A percentile compares a stretch with the other conserved stretches of the same genome.
These are phyloP conservation scores for Misgurnus anguillicaudatus DNA, from an alignment of 2,113 vertebrate species.

Conservation along the genomic window DNA sequence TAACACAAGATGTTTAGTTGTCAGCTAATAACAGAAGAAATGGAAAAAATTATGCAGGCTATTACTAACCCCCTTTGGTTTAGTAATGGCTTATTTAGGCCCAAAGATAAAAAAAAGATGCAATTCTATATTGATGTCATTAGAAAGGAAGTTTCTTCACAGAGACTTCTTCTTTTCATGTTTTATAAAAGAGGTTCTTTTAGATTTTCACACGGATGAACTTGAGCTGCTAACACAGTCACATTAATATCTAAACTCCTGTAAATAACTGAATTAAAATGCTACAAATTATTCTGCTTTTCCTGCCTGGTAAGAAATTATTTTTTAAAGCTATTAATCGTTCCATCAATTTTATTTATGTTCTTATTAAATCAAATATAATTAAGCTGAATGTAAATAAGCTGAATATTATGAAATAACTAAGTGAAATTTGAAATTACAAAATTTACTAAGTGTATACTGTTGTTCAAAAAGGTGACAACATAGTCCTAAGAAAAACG, in stretches of 20 bases:
- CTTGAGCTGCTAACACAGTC: background rate
- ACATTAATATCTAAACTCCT: background rate
- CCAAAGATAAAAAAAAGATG: too few species aligned
- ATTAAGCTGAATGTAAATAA: background rate
- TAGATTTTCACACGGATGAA: background rate
- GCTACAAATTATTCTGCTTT: background rate
- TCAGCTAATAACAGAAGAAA: too few species aligned
- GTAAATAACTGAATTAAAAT: background rate
- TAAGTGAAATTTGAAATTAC: too few species aligned
- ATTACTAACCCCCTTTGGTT: too few species aligned
- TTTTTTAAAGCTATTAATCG: background rate
- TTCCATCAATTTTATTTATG: too few species aligned
- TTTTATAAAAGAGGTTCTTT: background rate
- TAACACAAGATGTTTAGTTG: too few species aligned
- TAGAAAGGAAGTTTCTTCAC: too few species aligned
- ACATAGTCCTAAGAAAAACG: background rate
- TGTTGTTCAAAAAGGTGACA: background rate
- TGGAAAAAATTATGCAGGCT: too few species aligned
- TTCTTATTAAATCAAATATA: too few species aligned
- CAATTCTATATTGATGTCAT: too few species aligned
- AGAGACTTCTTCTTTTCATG: conserved; percentile 3
- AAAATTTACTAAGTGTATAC: too few species aligned
- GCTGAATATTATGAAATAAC: background rate
- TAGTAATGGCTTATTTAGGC: too few species aligned
- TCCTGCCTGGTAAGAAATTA: background rate